Conservation (phyloP, 2,113 vertebrate species). For the Uria aalge region DNA sequence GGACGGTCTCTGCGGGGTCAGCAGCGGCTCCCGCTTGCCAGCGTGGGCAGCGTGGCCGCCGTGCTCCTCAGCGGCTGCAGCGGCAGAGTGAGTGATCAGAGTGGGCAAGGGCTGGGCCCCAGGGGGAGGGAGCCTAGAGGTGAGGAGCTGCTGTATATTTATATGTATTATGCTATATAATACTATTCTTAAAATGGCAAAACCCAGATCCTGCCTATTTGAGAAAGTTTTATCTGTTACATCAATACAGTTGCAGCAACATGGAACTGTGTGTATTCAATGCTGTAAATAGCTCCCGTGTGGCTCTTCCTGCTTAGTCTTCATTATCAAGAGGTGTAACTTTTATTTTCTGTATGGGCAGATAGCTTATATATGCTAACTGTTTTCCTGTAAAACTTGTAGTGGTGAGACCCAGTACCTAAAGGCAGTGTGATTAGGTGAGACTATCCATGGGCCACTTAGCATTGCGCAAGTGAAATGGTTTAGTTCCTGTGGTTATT, state of each 20-base stretch:
- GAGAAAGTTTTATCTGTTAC: neutral
- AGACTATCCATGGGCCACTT: neutral
- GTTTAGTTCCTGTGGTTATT: neutral
- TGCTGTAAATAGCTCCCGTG: neutral
- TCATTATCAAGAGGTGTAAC: neutral
- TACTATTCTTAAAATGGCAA: neutral
- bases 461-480: neutral
- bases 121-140: neutral
- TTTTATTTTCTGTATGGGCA: neutral
- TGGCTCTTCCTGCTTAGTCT: neutral
- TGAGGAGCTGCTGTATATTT: neutral
- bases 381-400: neutral
- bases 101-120: neutral
- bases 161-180: neutral
- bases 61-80: neutral
- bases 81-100: neutral
- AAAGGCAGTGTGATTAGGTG: neutral
- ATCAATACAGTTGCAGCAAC: neutral
- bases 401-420: neutral
- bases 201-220: neutral
- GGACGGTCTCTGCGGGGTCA: neutral
- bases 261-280: neutral
- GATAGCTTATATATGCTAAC: neutral
- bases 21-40: neutral
- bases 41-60: rapidly evolving